These are phyloP conservation scores for Accipiter virgatus DNA, from an alignment of 2,113 vertebrate species.

Conservation along the genomic window DNA sequence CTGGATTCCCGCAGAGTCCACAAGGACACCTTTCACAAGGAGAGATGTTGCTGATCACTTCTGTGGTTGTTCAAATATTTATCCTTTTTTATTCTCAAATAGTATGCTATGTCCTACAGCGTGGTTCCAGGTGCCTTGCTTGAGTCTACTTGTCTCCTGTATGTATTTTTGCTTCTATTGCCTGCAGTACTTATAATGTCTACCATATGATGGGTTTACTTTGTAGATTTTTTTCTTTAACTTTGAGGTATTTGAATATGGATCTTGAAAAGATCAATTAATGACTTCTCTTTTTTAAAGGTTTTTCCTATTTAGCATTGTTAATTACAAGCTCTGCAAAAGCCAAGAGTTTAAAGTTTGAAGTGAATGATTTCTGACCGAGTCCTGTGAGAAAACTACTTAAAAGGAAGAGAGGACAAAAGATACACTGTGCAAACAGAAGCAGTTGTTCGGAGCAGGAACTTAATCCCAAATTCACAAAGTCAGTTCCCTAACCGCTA, in stretches of 20 bases:
- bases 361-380: background rate
- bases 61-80: background rate
- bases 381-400: background rate
- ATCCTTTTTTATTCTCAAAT: background rate
- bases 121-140: background rate
- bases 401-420: background rate
- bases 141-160: background rate
- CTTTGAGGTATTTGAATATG: background rate
- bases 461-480: background rate
- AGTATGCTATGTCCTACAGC: background rate
- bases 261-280: background rate
- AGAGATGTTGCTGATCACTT: background rate
- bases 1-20: rapidly evolving
- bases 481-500: background rate
- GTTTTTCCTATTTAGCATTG: background rate
- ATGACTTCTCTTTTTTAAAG: background rate
- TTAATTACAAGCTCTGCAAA: background rate
- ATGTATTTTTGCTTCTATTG: background rate
- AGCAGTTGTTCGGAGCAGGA: background rate
- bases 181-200: background rate
- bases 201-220: background rate
- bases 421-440: background rate
- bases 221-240: background rate
- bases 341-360: background rate
- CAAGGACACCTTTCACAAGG: background rate